These are phyloP conservation scores for Drosophila obscura DNA, from an alignment of 1,140 invertebrate species.

Conservation along the genomic window DNA sequence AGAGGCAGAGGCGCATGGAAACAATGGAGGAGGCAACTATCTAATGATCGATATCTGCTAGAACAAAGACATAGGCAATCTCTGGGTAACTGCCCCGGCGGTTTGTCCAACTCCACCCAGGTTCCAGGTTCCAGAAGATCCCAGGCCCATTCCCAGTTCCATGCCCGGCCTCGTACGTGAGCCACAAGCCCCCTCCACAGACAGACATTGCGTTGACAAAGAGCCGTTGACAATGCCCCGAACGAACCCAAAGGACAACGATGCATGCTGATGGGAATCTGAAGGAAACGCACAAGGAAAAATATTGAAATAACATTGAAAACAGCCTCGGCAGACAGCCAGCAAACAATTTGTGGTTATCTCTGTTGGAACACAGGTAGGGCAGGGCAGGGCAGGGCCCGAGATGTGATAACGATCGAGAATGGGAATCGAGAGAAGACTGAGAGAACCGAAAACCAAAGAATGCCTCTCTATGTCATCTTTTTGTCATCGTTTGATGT, in stretches of 20 bases:
- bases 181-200: constrained; percentile 38
- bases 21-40: constrained; percentile 52
- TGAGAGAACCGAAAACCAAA: not conserved
- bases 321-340: constrained; percentile 7
- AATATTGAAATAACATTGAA: constrained; percentile 40
- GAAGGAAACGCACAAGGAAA: constrained; percentile 18
- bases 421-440: not conserved
- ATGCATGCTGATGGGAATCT: constrained; percentile 63
- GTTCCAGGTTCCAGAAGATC: too few relatives aligned
- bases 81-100: constrained; percentile 20
- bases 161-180: constrained; percentile 34
- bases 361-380: constrained; percentile 42
- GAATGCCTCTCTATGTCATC: constrained; percentile 46
- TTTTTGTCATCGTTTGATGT: constrained; percentile 39
- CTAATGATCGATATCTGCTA: constrained; percentile 65
- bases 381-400: constrained; percentile 12
- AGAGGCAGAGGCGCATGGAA: constrained; percentile 30
- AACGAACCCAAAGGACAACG: constrained; percentile 44
- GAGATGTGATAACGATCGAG: constrained; percentile 47
- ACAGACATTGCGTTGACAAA: constrained; percentile 46
- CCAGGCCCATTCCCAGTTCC: too few relatives aligned
- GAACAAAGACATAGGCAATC: constrained; percentile 56
- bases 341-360: constrained; percentile 62
- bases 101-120: constrained; percentile 19
- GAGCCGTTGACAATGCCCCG: constrained; percentile 24